Evolutionary conservation across 1,140 invertebrate genomes (phyloP).

Genomic region (Paraescarpia echinospica): DNA sequence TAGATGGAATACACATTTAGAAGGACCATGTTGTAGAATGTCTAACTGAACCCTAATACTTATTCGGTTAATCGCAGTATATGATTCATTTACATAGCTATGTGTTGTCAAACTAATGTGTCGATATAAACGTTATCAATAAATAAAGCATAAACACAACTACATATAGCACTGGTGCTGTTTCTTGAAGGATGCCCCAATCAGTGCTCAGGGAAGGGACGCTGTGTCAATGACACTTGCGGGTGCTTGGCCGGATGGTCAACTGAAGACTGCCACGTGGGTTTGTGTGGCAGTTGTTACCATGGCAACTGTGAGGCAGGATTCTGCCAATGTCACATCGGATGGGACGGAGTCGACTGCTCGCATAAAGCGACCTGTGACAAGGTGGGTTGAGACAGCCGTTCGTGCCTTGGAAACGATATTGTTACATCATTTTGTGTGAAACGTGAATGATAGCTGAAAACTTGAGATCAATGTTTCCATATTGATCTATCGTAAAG

Average conservation of each 20-base stretch:
- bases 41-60: too few species aligned
- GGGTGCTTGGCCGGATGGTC: background rate
- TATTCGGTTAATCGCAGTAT: too few species aligned
- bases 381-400: background rate
- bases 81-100: too few species aligned
- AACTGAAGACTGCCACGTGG: background rate
- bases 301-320: conserved; percentile 10
- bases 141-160: too few species aligned
- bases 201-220: background rate
- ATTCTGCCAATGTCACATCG: conserved; percentile 1
- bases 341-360: conserved; percentile 11
- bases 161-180: background rate
- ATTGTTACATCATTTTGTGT: background rate
- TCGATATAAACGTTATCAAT: too few species aligned
- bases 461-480: too few species aligned
- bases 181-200: background rate
- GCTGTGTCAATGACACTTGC: background rate
- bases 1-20: too few species aligned
- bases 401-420: background rate
- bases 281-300: background rate
- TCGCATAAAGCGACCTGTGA: background rate
- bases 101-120: too few species aligned
- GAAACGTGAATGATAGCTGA: background rate
- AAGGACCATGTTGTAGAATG: too few species aligned
- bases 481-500: too few species aligned